Evolutionary conservation across 2,888 invertebrate species (phyloP).

Genomic region (Leucophenga maculata): DNA sequence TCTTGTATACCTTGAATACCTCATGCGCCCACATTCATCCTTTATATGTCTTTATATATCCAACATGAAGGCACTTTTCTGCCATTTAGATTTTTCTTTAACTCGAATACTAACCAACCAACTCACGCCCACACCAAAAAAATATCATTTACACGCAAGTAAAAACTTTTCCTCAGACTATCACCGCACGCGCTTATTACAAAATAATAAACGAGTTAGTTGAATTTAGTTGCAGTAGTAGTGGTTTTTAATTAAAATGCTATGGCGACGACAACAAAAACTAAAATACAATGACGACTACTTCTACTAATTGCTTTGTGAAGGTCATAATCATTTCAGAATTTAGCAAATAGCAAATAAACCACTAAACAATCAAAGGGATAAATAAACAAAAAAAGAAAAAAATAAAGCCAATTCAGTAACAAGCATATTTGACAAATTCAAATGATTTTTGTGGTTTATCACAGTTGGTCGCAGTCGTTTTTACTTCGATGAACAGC

Average conservation of each 20-base stretch:
- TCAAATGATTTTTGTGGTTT: conserved; percentile 15
- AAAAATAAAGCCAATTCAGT: background rate
- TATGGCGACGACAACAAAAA: no score
- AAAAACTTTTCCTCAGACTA: background rate
- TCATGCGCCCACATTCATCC: conserved; percentile 9
- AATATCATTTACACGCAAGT: conserved; percentile 14
- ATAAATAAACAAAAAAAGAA: conserved; percentile 4
- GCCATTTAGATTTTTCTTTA: conserved; percentile 44
- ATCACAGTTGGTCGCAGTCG: background rate
- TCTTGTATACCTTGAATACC: no score
- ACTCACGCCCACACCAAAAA: background rate
- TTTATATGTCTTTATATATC: conserved; percentile 30
- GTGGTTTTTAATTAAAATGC: conserved; percentile 5
- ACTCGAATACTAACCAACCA: background rate
- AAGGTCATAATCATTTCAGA: background rate
- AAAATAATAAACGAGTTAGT: conserved; percentile 20
- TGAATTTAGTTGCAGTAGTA: background rate
- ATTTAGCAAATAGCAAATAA: background rate
- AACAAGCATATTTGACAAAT: background rate
- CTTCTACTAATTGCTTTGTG: conserved; percentile 4
- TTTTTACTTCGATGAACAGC: conserved; percentile 5
- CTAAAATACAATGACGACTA: no score
- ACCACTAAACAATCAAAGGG: background rate
- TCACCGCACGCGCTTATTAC: background rate
- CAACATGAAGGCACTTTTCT: conserved; percentile 46